phyloP scores from a whole-genome alignment of 2,113 vertebrate genomes.

The Gambusia holbrooki region DNA sequence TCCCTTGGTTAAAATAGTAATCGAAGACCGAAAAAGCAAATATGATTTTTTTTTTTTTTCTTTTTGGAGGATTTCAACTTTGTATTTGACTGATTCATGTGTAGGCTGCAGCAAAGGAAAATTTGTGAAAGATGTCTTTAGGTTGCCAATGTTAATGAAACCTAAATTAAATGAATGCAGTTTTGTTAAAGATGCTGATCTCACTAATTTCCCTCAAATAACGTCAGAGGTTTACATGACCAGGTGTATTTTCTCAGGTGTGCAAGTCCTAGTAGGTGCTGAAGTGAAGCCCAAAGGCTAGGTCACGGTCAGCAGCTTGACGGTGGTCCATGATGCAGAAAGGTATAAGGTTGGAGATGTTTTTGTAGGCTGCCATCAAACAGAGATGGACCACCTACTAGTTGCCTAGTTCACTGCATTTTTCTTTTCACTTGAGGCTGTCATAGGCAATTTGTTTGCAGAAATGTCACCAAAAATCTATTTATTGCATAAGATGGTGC shows the following conservation, averaged over 20 bases:
- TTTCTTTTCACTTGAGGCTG: conserved; percentile 5
- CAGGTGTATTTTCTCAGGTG: conserved; percentile 67
- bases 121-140: background rate
- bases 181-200: conserved; percentile 4
- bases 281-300: conserved; percentile 59
- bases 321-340: conserved; percentile 58
- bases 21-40: background rate
- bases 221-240: conserved; percentile 10
- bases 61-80: background rate
- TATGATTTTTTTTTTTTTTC: background rate
- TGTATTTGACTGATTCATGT: background rate
- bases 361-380: conserved; percentile 27
- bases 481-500: background rate
- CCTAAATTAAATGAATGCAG: background rate
- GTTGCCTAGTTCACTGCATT: background rate
- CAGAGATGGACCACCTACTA: conserved; percentile 54
- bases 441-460: background rate
- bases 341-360: conserved; percentile 30
- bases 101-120: too few relatives aligned
- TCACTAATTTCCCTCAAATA: conserved; percentile 17
- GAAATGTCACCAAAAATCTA: background rate
- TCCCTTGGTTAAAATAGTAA: conserved; percentile 4
- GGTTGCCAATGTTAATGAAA: background rate
- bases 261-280: conserved; percentile 7
- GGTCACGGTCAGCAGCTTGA: conserved; percentile 63